Evolutionary conservation across 2,113 vertebrate species (phyloP), one percentile per base, ranked within the genome.

Genomic region (Tamias sibiricus): DNA sequence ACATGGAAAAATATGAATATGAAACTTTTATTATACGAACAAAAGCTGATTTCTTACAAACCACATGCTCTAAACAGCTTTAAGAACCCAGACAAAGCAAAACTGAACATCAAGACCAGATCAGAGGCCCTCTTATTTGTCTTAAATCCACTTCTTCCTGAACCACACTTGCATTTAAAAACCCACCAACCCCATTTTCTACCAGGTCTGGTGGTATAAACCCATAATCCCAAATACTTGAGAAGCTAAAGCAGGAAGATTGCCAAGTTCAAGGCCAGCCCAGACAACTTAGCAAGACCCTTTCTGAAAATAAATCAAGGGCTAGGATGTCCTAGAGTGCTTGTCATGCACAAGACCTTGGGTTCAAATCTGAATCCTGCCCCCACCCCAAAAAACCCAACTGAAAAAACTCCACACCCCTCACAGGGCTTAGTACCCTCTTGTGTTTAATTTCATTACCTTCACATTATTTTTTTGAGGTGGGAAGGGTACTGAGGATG

Each of bases 1-100:
- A 94, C 19, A 76, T 13, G 30, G n/a, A n/a, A n/a, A n/a, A n/a
- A n/a, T n/a, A n/a, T n/a, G n/a, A n/a, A n/a, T n/a, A n/a, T n/a
- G n/a, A n/a, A n/a, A n/a, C n/a, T 95, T 57, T 64, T 80, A 84
- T 35, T 47, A 44, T 3, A 72, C 1, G 6, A 85, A 90, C 37
- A 81, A 95, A 90, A 95, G 22, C 19, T 62, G 9, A 77, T 42
- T 13, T 76, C 75, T 85, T 81, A 79, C 7, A 90, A 79, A 76
- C 71, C 32, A 22, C 7, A 82, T 86, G 64, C 2, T 90, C 62
- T 74, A 7, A 90, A 54, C 5, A 57, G 22, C 28, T 44, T 57
- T 76, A 87, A 95, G 28, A 91, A 82, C 22, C 22, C 62, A 91
- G 20, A 54, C 24, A 59, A 64, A 0, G 47, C 17, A 54, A 3